These are phyloP conservation scores for Cyprinodon variegatus DNA, from an alignment of 2,113 vertebrate genomes.

Conservation along the genomic window DNA sequence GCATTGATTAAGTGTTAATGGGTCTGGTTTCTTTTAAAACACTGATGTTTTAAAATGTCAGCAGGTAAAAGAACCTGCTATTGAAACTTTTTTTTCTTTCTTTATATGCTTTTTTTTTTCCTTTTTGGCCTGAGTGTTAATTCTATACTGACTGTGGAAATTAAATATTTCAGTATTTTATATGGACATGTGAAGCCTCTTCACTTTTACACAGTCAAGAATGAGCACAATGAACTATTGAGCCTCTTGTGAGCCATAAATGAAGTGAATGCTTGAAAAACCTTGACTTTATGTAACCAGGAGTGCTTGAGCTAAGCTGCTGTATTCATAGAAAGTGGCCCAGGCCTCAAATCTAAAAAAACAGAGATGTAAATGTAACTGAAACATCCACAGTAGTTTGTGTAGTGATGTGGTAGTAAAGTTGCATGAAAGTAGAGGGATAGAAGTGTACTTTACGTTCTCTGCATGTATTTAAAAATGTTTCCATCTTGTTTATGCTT, in stretches of 20 bases:
- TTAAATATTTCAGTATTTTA: background rate
- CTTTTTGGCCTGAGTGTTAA: constrained; percentile 18
- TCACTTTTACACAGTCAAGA: background rate
- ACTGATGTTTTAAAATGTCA: constrained; percentile 3
- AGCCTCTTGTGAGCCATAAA: constrained; percentile 42
- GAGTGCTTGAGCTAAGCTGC: constrained; percentile 32
- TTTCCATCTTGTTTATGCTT: constrained; percentile 8
- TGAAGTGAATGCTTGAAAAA: constrained; percentile 30
- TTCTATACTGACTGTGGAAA: background rate
- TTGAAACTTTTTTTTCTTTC: constrained; percentile 7
- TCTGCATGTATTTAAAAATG: constrained; percentile 15
- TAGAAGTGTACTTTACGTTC: constrained; percentile 6
- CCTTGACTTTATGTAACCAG: constrained; percentile 37
- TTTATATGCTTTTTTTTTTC: background rate
- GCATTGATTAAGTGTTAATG: background rate
- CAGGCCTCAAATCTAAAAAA: constrained; percentile 15
- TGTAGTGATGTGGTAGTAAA: constrained; percentile 13
- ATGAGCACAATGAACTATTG: constrained; percentile 18
- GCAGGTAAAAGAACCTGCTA: constrained; percentile 4
- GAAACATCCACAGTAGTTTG: constrained; percentile 4
- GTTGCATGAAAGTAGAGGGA: constrained; percentile 32
- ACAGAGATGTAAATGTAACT: constrained; percentile 26
- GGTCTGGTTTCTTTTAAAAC: background rate
- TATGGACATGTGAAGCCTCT: background rate
- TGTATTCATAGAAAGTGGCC: constrained; percentile 52